These are phyloP conservation scores for Drosophila cardini DNA, from an alignment of 1,140 invertebrate genomes.

Conservation along the genomic window DNA sequence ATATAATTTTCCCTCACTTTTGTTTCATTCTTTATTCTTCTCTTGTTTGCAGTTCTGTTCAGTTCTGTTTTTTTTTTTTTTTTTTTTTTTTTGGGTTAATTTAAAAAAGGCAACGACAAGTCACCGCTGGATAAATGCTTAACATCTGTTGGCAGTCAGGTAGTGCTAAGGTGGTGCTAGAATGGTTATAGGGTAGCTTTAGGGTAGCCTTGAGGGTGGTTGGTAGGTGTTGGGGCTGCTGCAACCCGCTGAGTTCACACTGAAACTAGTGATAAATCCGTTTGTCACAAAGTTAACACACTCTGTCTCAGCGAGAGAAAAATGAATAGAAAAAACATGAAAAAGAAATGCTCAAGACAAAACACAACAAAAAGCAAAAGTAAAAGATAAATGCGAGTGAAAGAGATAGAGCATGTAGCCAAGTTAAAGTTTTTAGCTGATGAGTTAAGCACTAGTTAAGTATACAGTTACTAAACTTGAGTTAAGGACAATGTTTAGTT, in stretches of 20 bases:
- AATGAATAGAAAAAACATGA: background rate
- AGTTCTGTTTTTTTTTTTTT: background rate
- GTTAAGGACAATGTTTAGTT: no score
- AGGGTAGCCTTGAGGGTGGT: no score
- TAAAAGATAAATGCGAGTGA: background rate
- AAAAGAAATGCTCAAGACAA: background rate
- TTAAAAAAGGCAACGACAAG: slow-evolving; percentile 19
- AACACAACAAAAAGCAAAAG: background rate
- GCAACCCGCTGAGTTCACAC: slow-evolving; percentile 11
- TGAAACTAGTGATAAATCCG: slow-evolving; percentile 35
- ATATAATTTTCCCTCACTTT: background rate
- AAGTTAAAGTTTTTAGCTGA: background rate
- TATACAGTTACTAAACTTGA: background rate
- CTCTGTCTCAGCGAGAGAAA: background rate
- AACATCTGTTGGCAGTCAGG: slow-evolving; percentile 23
- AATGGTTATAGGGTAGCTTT: no score
- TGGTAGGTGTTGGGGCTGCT: background rate
- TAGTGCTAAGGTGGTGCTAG: background rate
- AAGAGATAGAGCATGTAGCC: background rate
- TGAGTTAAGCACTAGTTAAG: slow-evolving; percentile 9
- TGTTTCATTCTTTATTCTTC: background rate
- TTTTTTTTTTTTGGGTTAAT: slow-evolving; percentile 9
- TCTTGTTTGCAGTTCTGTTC: background rate
- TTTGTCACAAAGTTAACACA: background rate
- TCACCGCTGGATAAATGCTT: slow-evolving; percentile 3